Evolutionary conservation across 2,888 invertebrate genomes (phyloP).

Genomic region (Pyrocoelia pectoralis): DNA sequence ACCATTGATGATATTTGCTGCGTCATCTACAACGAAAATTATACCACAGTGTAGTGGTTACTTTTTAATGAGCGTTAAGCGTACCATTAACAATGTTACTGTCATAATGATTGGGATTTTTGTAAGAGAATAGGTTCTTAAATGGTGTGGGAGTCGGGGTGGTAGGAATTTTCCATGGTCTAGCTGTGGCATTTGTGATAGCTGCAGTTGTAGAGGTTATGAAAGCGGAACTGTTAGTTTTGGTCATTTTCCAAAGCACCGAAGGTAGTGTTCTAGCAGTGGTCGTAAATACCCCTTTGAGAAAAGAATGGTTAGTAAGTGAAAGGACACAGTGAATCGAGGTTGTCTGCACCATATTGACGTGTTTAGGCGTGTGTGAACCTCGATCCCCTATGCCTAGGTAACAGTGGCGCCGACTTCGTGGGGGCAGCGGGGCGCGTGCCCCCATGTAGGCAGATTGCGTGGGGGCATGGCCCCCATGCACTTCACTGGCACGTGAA

Average conservation of each 20-base stretch:
- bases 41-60: neutral
- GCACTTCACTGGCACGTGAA: too few species aligned
- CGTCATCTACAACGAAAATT: conserved; percentile 39
- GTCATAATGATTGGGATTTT: conserved; percentile 56
- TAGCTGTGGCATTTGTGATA: conserved; percentile 35
- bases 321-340: too few species aligned
- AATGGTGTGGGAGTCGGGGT: conserved; percentile 43
- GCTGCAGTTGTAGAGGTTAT: conserved; percentile 59
- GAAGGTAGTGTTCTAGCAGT: conserved; percentile 60
- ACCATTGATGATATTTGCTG: conserved; percentile 43
- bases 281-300: conserved; percentile 28
- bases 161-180: conserved; percentile 50
- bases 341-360: too few species aligned
- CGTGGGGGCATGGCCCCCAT: too few species aligned
- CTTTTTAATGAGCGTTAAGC: conserved; percentile 21
- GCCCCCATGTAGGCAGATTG: too few species aligned
- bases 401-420: too few species aligned
- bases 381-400: too few species aligned
- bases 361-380: too few species aligned
- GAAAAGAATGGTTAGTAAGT: conserved; percentile 17
- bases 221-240: conserved; percentile 55
- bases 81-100: conserved; percentile 53
- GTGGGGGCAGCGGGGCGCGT: too few species aligned
- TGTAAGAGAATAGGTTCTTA: conserved; percentile 57
- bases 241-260: conserved; percentile 31